phyloP scores from a whole-genome alignment of 1,140 invertebrate species.

The Ditylenchus dipsaci region DNA sequence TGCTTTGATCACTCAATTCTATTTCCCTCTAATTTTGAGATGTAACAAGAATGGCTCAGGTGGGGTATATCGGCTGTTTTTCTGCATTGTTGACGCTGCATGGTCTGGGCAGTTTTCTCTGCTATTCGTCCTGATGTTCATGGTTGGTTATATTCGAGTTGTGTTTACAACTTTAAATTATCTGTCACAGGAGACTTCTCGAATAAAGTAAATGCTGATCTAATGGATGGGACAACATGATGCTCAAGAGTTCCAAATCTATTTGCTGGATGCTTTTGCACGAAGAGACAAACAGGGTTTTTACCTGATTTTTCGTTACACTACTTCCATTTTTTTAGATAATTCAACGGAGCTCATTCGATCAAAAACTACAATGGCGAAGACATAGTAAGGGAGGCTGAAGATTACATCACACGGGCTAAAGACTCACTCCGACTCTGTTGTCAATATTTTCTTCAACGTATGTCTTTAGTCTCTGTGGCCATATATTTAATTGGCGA shows the following conservation, averaged over 20 bases:
- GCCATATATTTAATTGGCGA: background rate
- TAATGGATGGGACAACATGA: slow-evolving; percentile 40
- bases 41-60: slow-evolving; percentile 13
- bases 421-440: slow-evolving; percentile 28
- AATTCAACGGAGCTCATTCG: slow-evolving; percentile 18
- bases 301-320: background rate
- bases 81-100: slow-evolving; percentile 18
- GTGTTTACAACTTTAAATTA: slow-evolving; percentile 12
- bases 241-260: slow-evolving; percentile 42
- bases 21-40: background rate
- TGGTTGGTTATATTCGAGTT: slow-evolving; percentile 11
- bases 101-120: slow-evolving; percentile 16
- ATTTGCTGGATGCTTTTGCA: slow-evolving; percentile 41
- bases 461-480: slow-evolving; percentile 5
- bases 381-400: slow-evolving; percentile 15
- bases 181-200: slow-evolving; percentile 25
- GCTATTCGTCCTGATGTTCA: slow-evolving; percentile 16
- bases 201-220: slow-evolving; percentile 15
- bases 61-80: slow-evolving; percentile 25
- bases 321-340: slow-evolving; percentile 16
- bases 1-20: background rate
- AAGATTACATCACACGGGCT: slow-evolving; percentile 23
- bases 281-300: slow-evolving; percentile 35
- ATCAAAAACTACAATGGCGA: slow-evolving; percentile 39
- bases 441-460: slow-evolving; percentile 36